Percentiles rank a stretch among this genome's conserved stretches.
Evolutionary conservation across 1,140 invertebrate genomes (phyloP).

Genomic region (Acyrthosiphon pisum): DNA sequence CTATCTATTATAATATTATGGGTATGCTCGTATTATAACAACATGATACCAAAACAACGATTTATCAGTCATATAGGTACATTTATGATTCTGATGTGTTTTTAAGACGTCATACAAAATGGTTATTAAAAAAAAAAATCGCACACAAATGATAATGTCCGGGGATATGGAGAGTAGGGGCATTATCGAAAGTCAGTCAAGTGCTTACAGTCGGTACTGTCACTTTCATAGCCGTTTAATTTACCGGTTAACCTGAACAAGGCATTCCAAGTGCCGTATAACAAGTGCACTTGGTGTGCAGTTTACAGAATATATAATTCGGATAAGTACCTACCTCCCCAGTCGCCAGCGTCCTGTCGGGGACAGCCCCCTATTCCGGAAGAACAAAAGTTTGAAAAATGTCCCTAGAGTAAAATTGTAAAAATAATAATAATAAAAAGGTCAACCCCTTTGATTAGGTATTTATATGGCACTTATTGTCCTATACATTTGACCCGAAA

Average conservation of each 20-base stretch:
- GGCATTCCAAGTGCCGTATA: constrained; percentile 23
- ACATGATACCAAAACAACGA: not conserved
- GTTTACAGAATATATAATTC: constrained; percentile 53
- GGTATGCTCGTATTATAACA: not conserved
- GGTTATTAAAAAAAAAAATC: not conserved
- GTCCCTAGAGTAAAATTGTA: not conserved
- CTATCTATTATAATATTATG: not conserved
- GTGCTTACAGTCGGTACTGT: constrained; percentile 52
- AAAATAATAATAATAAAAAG: constrained; percentile 29
- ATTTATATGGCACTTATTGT: constrained; percentile 56
- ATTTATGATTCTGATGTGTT: not conserved
- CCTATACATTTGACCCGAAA: constrained; percentile 39
- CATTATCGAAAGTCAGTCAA: constrained; percentile 53
- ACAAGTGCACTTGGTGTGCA: constrained; percentile 43
- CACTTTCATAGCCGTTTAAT: constrained; percentile 55
- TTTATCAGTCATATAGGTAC: not conserved
- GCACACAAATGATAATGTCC: constrained; percentile 10
- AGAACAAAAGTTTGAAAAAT: constrained; percentile 55
- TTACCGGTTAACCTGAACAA: constrained; percentile 55
- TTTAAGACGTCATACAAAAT: not conserved
- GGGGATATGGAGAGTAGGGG: not conserved
- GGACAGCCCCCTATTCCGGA: constrained; percentile 42
- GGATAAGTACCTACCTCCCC: constrained; percentile 50
- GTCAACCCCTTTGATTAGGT: constrained; percentile 55
- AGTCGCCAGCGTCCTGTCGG: constrained; percentile 40